Conservation (phyloP, 1,140 invertebrate genomes). For the Panagrolaimus sp. region DNA sequence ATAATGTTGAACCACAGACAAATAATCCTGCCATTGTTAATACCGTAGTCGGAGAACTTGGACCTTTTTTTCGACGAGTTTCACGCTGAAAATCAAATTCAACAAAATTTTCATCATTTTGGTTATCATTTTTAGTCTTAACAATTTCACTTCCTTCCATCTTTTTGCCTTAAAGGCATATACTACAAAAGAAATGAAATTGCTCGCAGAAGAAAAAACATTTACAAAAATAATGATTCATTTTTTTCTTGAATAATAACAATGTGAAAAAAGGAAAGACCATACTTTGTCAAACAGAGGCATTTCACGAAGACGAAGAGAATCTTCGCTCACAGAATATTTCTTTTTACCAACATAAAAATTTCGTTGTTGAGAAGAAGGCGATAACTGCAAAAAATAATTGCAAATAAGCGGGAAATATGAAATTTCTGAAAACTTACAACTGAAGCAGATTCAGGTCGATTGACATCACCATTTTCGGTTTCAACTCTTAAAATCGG, state of each 20-base stretch:
- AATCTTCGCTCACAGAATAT: not conserved
- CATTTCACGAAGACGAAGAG: not conserved
- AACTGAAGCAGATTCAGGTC: not conserved
- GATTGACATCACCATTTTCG: not conserved
- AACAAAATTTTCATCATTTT: not conserved
- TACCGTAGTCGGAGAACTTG: constrained; percentile 31
- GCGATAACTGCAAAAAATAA: too few relatives aligned
- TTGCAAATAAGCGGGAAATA: not conserved
- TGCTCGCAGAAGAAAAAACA: too few relatives aligned
- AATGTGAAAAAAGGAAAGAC: not conserved
- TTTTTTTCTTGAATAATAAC: constrained; percentile 4
- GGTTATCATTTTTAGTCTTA: too few relatives aligned
- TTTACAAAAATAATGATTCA: not conserved
- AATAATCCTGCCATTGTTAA: constrained; percentile 31
- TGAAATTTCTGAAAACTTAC: constrained; percentile 1
- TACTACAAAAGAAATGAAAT: too few relatives aligned
- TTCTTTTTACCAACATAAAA: constrained; percentile 3
- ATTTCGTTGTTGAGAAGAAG: not conserved
- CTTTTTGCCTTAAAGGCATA: too few relatives aligned
- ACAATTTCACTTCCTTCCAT: too few relatives aligned
- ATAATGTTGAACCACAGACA: constrained; percentile 23
- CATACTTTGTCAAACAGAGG: not conserved
- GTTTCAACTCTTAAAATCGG: constrained; percentile 16
- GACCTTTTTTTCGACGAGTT: constrained; percentile 19
- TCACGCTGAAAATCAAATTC: constrained; percentile 15